These are phyloP conservation scores for Euzetes globulus DNA, from an alignment of 2,888 invertebrate genomes.

Conservation along the genomic window DNA sequence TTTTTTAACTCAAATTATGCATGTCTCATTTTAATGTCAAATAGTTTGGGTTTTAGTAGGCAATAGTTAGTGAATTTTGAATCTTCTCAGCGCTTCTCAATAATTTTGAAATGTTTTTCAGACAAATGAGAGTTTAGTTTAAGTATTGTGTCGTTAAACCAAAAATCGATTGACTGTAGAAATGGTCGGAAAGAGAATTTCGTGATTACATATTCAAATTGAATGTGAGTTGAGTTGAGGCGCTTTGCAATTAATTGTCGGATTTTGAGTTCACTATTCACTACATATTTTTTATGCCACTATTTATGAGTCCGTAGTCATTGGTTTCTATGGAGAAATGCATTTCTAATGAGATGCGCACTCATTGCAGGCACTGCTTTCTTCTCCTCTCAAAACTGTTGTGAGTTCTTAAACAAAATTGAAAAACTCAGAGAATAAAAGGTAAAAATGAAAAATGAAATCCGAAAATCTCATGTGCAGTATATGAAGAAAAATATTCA, in stretches of 20 bases:
- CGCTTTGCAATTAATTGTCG: constrained; percentile 11
- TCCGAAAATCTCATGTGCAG: neutral
- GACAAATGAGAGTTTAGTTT: neutral
- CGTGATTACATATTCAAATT: constrained; percentile 13
- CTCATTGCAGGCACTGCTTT: neutral
- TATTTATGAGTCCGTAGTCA: neutral
- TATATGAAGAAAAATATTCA: neutral
- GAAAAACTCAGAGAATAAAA: neutral
- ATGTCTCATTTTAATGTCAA: too few relatives aligned
- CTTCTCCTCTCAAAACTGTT: neutral
- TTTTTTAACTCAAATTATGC: too few relatives aligned
- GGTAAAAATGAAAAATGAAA: neutral
- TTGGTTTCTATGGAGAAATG: constrained; percentile 8
- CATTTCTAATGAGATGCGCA: neutral
- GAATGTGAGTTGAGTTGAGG: neutral
- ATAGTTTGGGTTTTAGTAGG: too few relatives aligned
- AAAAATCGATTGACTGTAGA: neutral
- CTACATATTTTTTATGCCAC: neutral
- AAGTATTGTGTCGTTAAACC: neutral
- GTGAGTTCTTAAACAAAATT: neutral
- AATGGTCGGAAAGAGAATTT: neutral
- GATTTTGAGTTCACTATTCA: constrained; percentile 7
- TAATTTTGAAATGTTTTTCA: neutral
- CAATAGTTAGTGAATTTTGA: too few relatives aligned
- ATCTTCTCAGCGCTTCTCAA: too few relatives aligned